These are phyloP conservation scores for Trogon melanurus DNA, from an alignment of 2,113 vertebrate species.

Conservation along the genomic window DNA sequence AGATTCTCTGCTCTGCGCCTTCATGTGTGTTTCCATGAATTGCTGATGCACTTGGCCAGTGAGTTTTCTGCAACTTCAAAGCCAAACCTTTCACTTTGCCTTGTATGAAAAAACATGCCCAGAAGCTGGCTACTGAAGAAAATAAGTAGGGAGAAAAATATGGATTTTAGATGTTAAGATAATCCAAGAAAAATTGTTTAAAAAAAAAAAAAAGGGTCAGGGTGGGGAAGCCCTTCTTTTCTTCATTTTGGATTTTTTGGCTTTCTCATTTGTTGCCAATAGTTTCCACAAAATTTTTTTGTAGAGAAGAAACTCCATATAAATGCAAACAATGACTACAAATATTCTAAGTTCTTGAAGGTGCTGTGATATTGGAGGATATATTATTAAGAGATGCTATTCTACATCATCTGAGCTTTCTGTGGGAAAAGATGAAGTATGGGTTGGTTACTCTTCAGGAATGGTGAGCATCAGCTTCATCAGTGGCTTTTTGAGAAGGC, in stretches of 20 bases:
- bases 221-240: background rate
- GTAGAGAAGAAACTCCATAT: background rate
- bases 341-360: background rate
- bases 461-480: background rate
- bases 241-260: background rate
- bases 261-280: background rate
- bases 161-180: constrained; percentile 40
- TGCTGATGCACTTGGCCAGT: constrained; percentile 48
- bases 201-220: background rate
- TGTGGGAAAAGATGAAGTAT: background rate
- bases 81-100: constrained; percentile 55
- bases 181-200: constrained; percentile 38
- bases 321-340: background rate
- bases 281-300: background rate
- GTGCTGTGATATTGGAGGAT: background rate
- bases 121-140: constrained; percentile 40
- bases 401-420: background rate
- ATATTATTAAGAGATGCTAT: background rate
- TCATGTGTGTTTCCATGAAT: constrained; percentile 43
- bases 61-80: constrained; percentile 68
- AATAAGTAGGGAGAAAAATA: constrained; percentile 49
- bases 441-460: background rate
- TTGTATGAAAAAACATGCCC: constrained; percentile 36
- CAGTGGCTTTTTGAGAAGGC: background rate
- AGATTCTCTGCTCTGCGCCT: constrained; percentile 33